These are phyloP conservation scores for Hanleya hanleyi DNA, from an alignment of 2,888 invertebrate genomes.

Conservation along the genomic window DNA sequence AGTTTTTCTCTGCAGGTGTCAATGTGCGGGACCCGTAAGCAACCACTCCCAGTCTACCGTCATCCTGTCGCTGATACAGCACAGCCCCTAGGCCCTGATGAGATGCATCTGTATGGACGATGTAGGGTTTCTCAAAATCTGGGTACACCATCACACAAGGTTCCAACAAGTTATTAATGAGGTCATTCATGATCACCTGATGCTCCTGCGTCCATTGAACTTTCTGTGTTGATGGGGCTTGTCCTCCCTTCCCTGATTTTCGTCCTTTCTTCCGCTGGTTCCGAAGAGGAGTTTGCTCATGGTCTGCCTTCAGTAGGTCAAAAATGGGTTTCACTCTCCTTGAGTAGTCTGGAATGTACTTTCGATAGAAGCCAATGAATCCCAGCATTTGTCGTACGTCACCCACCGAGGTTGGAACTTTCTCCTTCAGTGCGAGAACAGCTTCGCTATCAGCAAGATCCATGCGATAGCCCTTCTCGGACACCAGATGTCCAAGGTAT, in stretches of 20 bases:
- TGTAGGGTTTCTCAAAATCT: constrained; percentile 1
- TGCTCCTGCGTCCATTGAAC: constrained; percentile 12
- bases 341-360: neutral
- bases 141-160: constrained; percentile 8
- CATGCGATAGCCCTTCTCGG: constrained; percentile 2
- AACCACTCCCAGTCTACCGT: constrained; percentile 16
- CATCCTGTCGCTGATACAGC: constrained; percentile 9
- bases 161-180: too few relatives aligned
- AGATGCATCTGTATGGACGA: constrained; percentile 24
- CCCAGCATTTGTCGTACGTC: constrained; percentile 12
- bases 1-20: constrained; percentile 12
- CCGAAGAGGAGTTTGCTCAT: too few relatives aligned
- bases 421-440: neutral
- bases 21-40: constrained; percentile 21
- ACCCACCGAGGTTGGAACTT: neutral
- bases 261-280: too few relatives aligned
- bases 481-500: neutral
- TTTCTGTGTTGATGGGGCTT: neutral
- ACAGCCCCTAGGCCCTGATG: constrained; percentile 19
- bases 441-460: constrained; percentile 2
- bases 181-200: too few relatives aligned
- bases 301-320: too few relatives aligned
- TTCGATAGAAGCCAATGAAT: neutral
- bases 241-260: too few relatives aligned
- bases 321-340: too few relatives aligned